Base-by-base conservation (phyloP, 2,888 invertebrate species). In the Eremobia ochroleuca region DNA sequence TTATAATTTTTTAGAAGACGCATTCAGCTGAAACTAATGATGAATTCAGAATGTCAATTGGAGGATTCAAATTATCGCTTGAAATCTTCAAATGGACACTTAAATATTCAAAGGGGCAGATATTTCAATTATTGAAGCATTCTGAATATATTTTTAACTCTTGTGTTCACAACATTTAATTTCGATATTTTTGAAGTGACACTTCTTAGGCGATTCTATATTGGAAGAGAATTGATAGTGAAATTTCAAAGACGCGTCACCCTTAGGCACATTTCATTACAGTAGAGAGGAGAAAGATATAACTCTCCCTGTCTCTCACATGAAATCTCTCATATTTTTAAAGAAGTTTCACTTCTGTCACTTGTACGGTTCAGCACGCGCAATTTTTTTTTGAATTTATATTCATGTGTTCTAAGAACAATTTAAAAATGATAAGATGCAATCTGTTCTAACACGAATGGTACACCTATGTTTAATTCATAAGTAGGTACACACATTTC, bases 41-140 rank as follows among this genome's bases (percentile, higher is more conserved):
- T n/a, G n/a, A 43, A 78, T 49, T 78, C 79, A 18, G 18, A 43
- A 70, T 40, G 15, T n/a, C n/a, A n/a, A 34, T 52, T 68, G n/a
- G 13, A 34, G 28, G 28, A 59, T 58, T 49, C 25, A 18, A 58
- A 64, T 37, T 31, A 34, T n/a, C 49, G 25, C 31, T 40, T 25
- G 37, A 58, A 66, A 59, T n/a, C 49, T 66, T 66, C 28, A 15
- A 49, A 76, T 40, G 21, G 28, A 31, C 66, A 40, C n/a, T 15
- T 43, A 18, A 31, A 61, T 40, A 49, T 40, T 73, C n/a, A 40
- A 31, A 40, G n/a, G 28, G 34, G 69, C 9, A 28, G 21, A 74
- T 8, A 59, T 73, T 34, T 52, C 1, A 28, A 40, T 28, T 28
- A 40, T 73, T 21, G 11, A 21, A 52, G 11, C 11, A 72, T 71